Percentiles rank a stretch among this genome's conserved stretches.
Conservation (phyloP, 2,797 vertebrate species). For the Pelochelys cantorii region DNA sequence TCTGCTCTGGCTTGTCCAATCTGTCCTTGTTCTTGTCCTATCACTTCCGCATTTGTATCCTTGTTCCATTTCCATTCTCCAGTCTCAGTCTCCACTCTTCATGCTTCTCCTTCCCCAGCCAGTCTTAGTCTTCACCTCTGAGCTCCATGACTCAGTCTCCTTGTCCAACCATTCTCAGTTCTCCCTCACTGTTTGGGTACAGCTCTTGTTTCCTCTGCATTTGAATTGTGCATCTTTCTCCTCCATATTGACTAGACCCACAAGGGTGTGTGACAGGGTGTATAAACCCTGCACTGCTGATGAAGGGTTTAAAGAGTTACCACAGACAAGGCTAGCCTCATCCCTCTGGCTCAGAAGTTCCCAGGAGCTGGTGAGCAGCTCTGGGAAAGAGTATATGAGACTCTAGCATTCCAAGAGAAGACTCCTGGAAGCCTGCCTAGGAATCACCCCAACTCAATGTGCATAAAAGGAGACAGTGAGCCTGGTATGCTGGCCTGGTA, state of each 20-base stretch:
- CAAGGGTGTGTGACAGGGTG: rapidly evolving
- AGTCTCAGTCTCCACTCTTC: not conserved
- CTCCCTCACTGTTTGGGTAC: not conserved
- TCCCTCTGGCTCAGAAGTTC: not conserved
- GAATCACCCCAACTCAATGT: rapidly evolving
- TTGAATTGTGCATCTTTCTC: not conserved
- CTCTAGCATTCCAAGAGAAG: not conserved
- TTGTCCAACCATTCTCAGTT: not conserved
- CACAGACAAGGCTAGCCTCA: not conserved
- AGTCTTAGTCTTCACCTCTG: not conserved
- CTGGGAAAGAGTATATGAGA: not conserved
- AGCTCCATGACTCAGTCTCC: not conserved
- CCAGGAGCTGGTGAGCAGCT: not conserved
- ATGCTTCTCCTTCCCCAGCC: not conserved
- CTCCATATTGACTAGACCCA: not conserved
- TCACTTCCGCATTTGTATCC: not conserved
- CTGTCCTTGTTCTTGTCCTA: not conserved
- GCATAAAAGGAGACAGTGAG: not conserved
- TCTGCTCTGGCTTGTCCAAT: not conserved
- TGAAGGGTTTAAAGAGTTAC: not conserved
- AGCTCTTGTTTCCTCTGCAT: not conserved
- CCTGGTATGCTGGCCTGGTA: too few relatives aligned
- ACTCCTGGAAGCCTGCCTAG: not conserved
- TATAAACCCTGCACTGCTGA: not conserved
- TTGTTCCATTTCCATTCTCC: rapidly evolving